phyloP scores from a whole-genome alignment of 2,113 vertebrate genomes.

The Solea senegalensis region DNA sequence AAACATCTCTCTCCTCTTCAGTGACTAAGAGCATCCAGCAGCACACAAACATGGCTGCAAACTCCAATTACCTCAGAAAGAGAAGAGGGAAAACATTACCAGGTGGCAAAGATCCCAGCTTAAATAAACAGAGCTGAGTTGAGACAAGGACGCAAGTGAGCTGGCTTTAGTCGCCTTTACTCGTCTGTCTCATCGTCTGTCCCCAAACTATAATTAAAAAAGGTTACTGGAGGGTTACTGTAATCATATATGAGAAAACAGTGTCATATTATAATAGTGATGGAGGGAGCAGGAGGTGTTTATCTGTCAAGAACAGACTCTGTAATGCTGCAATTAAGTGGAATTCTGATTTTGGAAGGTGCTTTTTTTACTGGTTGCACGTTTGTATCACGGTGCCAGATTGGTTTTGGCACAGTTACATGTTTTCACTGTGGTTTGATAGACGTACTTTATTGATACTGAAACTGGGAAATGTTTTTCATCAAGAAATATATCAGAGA shows the following conservation, averaged over 20 bases:
- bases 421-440: too few relatives aligned
- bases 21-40: constrained; percentile 42
- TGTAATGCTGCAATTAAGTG: not conserved
- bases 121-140: constrained; percentile 58
- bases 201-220: constrained; percentile 48
- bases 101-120: constrained; percentile 51
- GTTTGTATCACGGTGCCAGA: constrained; percentile 9
- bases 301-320: constrained; percentile 11
- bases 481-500: not conserved
- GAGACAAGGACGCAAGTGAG: constrained; percentile 40
- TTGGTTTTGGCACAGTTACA: not conserved
- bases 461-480: not conserved
- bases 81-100: constrained; percentile 56
- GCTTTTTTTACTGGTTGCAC: not conserved
- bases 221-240: constrained; percentile 44
- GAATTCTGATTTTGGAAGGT: too few relatives aligned
- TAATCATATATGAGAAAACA: constrained; percentile 45
- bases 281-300: constrained; percentile 1
- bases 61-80: constrained; percentile 47
- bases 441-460: too few relatives aligned
- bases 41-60: constrained; percentile 19
- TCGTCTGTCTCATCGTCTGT: constrained; percentile 45
- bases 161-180: constrained; percentile 37
- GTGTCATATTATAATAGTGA: constrained; percentile 44
- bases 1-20: not conserved